phyloP scores from a whole-genome alignment of 1,140 invertebrate genomes.

The Ips typographus region DNA sequence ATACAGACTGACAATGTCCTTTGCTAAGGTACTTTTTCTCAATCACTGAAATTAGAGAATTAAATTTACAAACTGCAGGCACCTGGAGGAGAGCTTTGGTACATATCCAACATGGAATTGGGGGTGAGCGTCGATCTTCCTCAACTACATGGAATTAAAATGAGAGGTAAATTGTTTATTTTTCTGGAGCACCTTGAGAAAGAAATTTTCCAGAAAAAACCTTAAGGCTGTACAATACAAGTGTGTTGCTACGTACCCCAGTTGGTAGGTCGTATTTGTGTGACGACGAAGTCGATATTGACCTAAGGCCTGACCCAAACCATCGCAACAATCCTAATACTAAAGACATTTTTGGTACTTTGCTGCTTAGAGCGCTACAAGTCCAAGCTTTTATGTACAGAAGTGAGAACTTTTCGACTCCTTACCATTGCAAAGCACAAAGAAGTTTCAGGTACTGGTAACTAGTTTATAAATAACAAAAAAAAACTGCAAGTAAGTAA shows the following conservation, averaged over 20 bases:
- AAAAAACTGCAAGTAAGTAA: background rate
- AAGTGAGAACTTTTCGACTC: conserved; percentile 61
- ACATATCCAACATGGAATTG: conserved; percentile 72
- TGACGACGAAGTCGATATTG: conserved; percentile 66
- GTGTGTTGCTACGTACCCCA: conserved; percentile 77
- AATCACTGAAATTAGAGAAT: background rate
- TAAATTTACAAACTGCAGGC: conserved; percentile 55
- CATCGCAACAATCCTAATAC: conserved; percentile 44
- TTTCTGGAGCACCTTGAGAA: background rate
- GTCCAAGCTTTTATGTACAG: conserved; percentile 67
- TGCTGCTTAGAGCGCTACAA: conserved; percentile 45
- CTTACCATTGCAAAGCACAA: conserved; percentile 56
- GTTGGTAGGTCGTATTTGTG: conserved; percentile 83
- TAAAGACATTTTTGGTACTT: conserved; percentile 43
- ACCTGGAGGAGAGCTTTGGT: conserved; percentile 83
- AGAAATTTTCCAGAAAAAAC: conserved; percentile 50
- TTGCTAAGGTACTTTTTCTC: conserved; percentile 63
- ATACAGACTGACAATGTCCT: conserved; percentile 67
- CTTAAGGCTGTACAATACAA: conserved; percentile 60
- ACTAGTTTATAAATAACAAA: background rate
- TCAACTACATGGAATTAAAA: conserved; percentile 39
- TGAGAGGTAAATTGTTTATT: conserved; percentile 55
- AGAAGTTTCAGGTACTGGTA: conserved; percentile 50
- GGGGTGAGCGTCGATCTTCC: conserved; percentile 57
- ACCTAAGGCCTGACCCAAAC: conserved; percentile 53